Evolutionary conservation across 2,888 invertebrate species (phyloP).

Genomic region (Drosophila incognita): DNA sequence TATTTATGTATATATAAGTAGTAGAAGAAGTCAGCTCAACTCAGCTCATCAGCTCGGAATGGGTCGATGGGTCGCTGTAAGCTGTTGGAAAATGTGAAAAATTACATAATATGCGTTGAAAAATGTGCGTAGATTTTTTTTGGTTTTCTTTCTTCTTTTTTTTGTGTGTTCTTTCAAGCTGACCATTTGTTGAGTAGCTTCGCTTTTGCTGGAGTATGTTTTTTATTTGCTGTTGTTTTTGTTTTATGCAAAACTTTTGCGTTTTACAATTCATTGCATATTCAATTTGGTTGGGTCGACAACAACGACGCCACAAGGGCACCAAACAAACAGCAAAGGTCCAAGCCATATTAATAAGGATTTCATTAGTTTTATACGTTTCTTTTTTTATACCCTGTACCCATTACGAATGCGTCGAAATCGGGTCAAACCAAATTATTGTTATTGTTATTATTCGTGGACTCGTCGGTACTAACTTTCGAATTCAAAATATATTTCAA

Average conservation of each 20-base stretch:
- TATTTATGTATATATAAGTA: constrained; percentile 1
- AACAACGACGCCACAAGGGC: constrained; percentile 57
- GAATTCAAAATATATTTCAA: not conserved
- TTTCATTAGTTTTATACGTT: constrained; percentile 80
- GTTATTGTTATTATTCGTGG: not conserved
- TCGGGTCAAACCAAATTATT: not conserved
- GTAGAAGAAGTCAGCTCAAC: constrained; percentile 22
- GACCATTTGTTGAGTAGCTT: constrained; percentile 58
- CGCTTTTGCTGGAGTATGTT: constrained; percentile 30
- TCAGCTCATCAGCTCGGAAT: constrained; percentile 23
- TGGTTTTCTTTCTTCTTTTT: constrained; percentile 51
- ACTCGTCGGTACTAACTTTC: not conserved
- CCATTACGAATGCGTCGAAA: not conserved
- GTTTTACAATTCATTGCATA: constrained; percentile 81
- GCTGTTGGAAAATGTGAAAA: constrained; percentile 69
- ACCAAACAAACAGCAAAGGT: constrained; percentile 73
- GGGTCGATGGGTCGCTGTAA: constrained; percentile 38
- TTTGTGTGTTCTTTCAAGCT: constrained; percentile 20
- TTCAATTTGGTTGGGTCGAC: constrained; percentile 71
- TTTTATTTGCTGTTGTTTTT: constrained; percentile 37
- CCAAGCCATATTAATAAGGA: constrained; percentile 81
- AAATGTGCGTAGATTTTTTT: constrained; percentile 77
- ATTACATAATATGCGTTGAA: constrained; percentile 78
- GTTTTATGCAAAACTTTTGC: constrained; percentile 78
- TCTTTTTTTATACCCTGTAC: constrained; percentile 21